Base-by-base conservation (phyloP, 2,797 vertebrate species). In the Bryconaethiops microstoma region DNA sequence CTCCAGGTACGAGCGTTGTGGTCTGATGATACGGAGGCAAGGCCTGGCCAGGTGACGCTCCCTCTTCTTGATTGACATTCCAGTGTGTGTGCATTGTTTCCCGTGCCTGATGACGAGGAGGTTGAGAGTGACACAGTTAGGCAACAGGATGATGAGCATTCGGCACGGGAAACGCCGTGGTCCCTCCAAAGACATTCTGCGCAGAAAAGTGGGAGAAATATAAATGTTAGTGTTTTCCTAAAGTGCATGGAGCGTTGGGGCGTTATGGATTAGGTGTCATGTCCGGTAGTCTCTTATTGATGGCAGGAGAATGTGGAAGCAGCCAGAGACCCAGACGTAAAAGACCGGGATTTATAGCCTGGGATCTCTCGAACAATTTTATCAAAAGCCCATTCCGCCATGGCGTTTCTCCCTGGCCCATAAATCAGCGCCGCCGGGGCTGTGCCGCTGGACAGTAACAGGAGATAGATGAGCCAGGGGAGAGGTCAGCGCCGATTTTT, bases 331-430 rank as follows among this genome's bases (percentile, higher is more conserved):
- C 95, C 96, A 96, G 95, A 95, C 96, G 95, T 96, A 96, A 97
- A 87, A 96, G 97, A 98, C 96, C 95, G 96, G 95, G 95, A 99
- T 99, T 99, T 99, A 99, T 99, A 94, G 95, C 97, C 92, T 93
- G 93, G 95, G 96, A 98, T 98, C 98, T 97, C 95, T 96, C 95
- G 95, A 98, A 99, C 97, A 99, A 99, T 99, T 99, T 99, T 99
- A 99, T 99, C 97, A 99, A 99, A 99, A 98, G 96, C 97, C 97
- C 96, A 98, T 99, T 99, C 97, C 96, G 94, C 95, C 94, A 94
- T 98, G 95, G 95, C 95, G 96, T 98, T 99, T 95, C 94, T 83
- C 81, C 97, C 97, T 96, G 95, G 95, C 94, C 94, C 96, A 98
- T 99, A 99, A 99, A 99, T 99, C 97, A 99, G 93, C 86, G 92